These are phyloP conservation scores for Amphiura filiformis DNA, from an alignment of 35 echinoderm and acorn worm species.

Conservation along the genomic window DNA sequence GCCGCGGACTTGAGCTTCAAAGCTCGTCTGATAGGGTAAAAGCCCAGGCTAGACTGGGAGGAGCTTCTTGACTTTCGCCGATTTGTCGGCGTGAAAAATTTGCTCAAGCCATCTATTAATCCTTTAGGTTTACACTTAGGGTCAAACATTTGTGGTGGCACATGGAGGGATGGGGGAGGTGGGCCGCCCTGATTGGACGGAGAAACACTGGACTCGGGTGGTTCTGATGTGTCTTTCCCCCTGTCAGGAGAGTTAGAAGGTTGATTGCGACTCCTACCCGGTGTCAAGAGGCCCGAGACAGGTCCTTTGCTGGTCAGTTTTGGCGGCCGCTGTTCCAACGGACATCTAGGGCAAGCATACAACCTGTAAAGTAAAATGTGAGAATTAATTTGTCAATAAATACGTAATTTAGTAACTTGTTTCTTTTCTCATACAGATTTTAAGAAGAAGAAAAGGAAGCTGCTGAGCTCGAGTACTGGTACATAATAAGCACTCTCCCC, in stretches of 20 bases:
- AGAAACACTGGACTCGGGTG: background rate
- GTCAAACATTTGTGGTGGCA: constrained; percentile 62
- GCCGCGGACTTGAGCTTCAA: constrained; percentile 13
- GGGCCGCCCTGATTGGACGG: constrained; percentile 19
- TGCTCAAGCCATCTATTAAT: constrained; percentile 89
- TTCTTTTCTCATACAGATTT: no score
- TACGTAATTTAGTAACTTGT: background rate
- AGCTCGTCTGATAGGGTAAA: constrained; percentile 62
- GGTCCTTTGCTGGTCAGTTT: constrained; percentile 17
- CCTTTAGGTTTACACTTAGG: constrained; percentile 84
- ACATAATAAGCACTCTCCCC: no score
- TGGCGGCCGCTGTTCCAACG: constrained; percentile 47
- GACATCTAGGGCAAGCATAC: constrained; percentile 58
- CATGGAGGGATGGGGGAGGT: constrained; percentile 30
- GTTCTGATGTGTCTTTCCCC: background rate
- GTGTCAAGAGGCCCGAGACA: constrained; percentile 18
- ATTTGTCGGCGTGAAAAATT: constrained; percentile 96
- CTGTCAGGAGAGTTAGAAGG: constrained; percentile 27
- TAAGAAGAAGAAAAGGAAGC: no score
- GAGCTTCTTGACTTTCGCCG: constrained; percentile 91
- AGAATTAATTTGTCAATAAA: background rate
- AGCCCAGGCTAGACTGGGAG: constrained; percentile 68
- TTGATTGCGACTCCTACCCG: constrained; percentile 37
- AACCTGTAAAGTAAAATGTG: constrained; percentile 36
- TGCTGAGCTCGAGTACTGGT: no score